Conservation (phyloP, 2,888 invertebrate genomes). For the Oscheius sp. region DNA sequence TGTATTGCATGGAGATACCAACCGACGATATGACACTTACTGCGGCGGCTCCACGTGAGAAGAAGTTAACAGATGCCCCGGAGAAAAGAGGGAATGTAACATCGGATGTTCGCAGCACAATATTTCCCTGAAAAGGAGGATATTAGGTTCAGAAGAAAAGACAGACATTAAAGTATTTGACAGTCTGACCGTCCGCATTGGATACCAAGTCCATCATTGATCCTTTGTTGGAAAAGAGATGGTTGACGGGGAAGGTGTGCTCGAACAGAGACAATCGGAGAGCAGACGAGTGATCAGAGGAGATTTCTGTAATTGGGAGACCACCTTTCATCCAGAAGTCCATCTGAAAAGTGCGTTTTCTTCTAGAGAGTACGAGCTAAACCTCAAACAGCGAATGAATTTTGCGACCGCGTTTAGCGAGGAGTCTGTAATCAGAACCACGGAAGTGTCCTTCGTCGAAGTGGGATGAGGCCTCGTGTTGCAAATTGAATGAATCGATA, state of each 20-base stretch:
- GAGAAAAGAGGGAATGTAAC: conserved; percentile 51
- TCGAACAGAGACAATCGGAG: conserved; percentile 45
- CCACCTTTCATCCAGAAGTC: conserved; percentile 43
- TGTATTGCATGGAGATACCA: conserved; percentile 54
- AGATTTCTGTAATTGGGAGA: conserved; percentile 11
- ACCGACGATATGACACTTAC: conserved; percentile 43
- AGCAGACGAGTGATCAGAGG: conserved; percentile 36
- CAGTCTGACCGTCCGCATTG: conserved; percentile 56
- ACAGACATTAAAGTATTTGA: conserved; percentile 52
- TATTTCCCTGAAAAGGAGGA: conserved; percentile 41
- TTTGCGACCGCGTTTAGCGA: conserved; percentile 41
- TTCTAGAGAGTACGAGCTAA: not conserved
- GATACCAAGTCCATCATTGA: conserved; percentile 49
- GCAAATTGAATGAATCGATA: conserved; percentile 43
- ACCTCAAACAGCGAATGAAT: conserved; percentile 42
- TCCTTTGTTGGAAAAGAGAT: conserved; percentile 43
- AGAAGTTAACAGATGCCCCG: conserved; percentile 50
- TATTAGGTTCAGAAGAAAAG: not conserved
- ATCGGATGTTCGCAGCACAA: conserved; percentile 43
- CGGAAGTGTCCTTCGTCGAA: conserved; percentile 43
- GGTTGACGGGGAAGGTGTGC: conserved; percentile 44
- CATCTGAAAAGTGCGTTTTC: conserved; percentile 35
- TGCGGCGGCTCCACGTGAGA: conserved; percentile 44
- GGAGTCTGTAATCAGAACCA: conserved; percentile 41
- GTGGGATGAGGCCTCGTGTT: conserved; percentile 42